phyloP scores from a whole-genome alignment of 2,888 invertebrate genomes.

The Eristalis tenax region DNA sequence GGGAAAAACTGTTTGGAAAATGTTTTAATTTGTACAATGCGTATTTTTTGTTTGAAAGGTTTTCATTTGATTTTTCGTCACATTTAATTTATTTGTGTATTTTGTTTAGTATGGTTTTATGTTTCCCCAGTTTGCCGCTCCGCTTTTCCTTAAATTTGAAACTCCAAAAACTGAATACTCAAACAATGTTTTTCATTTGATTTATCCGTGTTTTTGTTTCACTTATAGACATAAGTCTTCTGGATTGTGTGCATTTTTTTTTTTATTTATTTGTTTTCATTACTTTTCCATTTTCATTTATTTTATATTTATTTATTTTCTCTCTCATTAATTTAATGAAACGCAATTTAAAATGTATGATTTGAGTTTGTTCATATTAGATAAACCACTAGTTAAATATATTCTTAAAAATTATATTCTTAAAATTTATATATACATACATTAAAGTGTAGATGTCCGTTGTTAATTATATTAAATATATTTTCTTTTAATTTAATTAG shows the following conservation, averaged over 20 bases:
- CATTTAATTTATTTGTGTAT: background rate
- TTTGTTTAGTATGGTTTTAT: slow-evolving; percentile 19
- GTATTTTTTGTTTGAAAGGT: slow-evolving; percentile 18
- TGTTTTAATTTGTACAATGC: slow-evolving; percentile 25
- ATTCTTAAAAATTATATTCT: slow-evolving; percentile 67
- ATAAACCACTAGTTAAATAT: slow-evolving; percentile 74
- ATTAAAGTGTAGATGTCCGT: slow-evolving; percentile 79
- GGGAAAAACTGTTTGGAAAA: slow-evolving; percentile 13
- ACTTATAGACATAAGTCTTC: slow-evolving; percentile 20
- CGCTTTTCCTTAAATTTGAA: slow-evolving; percentile 56
- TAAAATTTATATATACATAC: slow-evolving; percentile 74
- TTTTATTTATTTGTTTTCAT: slow-evolving; percentile 48
- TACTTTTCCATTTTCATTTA: slow-evolving; percentile 43
- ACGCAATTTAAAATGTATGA: slow-evolving; percentile 68
- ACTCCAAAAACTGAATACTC: slow-evolving; percentile 37
- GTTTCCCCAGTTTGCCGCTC: slow-evolving; percentile 17
- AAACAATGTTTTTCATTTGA: slow-evolving; percentile 34
- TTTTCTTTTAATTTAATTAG: slow-evolving; percentile 62
- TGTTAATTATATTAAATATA: slow-evolving; percentile 74
- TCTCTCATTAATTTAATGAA: slow-evolving; percentile 47
- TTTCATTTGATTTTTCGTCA: background rate
- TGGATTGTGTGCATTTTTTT: slow-evolving; percentile 74
- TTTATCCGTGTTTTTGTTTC: slow-evolving; percentile 30
- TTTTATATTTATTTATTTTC: slow-evolving; percentile 14
- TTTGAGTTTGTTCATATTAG: slow-evolving; percentile 74